Evolutionary conservation across 2,797 vertebrate genomes (phyloP).

Genomic region (Allobates femoralis): DNA sequence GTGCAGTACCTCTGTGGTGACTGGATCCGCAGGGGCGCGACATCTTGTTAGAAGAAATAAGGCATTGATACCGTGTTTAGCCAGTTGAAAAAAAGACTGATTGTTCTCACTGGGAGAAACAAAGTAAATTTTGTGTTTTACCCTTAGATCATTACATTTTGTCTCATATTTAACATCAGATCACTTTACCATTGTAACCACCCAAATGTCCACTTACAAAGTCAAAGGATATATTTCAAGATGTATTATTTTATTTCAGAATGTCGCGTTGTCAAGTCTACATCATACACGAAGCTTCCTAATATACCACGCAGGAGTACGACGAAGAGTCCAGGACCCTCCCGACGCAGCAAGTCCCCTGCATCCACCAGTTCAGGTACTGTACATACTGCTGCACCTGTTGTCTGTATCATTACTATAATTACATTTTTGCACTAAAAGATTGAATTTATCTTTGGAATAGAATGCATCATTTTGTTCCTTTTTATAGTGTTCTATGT

Average conservation of each 20-base stretch:
- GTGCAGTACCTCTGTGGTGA: too few species aligned
- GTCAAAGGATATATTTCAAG: neutral
- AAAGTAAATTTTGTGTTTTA: neutral
- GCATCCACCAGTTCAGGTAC: constrained; percentile 92
- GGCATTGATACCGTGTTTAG: too few species aligned
- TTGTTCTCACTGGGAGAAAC: too few species aligned
- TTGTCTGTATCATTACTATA: neutral
- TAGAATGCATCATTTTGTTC: neutral
- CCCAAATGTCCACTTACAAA: neutral
- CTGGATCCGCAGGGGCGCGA: too few species aligned
- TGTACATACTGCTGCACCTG: neutral
- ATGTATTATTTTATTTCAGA: constrained; percentile 76
- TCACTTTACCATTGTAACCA: neutral
- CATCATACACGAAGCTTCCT: constrained; percentile 94
- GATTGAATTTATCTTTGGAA: neutral
- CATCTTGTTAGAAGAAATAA: too few species aligned
- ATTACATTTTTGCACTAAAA: neutral
- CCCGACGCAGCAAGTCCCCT: constrained; percentile 93
- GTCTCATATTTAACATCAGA: neutral
- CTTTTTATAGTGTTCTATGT: neutral
- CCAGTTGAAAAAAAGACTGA: too few species aligned
- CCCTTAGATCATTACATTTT: neutral
- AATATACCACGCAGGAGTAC: constrained; percentile 84
- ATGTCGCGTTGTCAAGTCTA: constrained; percentile 94
- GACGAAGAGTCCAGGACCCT: constrained; percentile 86